These are phyloP conservation scores for Laupala kohalensis DNA, from an alignment of 1,140 invertebrate species.

Conservation along the genomic window DNA sequence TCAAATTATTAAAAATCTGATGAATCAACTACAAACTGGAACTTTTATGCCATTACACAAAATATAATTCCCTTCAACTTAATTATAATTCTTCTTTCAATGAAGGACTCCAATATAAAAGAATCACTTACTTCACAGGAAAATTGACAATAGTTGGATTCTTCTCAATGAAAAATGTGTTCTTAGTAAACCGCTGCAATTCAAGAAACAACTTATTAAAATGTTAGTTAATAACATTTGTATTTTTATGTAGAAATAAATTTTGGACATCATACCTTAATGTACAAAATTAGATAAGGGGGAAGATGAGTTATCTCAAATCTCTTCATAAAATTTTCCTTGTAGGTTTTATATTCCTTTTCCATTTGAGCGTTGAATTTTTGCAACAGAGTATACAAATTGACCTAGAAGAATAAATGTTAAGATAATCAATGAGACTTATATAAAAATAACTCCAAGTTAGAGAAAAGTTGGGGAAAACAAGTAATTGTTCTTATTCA, in stretches of 20 bases:
- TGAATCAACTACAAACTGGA: no score
- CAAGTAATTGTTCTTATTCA: no score
- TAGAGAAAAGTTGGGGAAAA: background rate
- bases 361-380: conserved; percentile 94
- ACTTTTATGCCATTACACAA: no score
- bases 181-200: conserved; percentile 86
- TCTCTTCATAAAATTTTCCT: conserved; percentile 93
- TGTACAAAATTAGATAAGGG: conserved; percentile 94
- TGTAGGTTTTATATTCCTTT: conserved; percentile 99
- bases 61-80: no score
- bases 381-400: conserved; percentile 78
- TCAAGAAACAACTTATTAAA: conserved; percentile 15
- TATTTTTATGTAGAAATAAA: background rate
- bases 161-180: conserved; percentile 97
- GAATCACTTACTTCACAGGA: conserved; percentile 87
- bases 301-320: conserved; percentile 92
- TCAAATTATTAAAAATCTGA: no score
- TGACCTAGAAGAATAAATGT: no score
- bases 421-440: conserved; percentile 21
- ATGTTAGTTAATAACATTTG: background rate
- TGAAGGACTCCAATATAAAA: no score
- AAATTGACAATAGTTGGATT: conserved; percentile 99
- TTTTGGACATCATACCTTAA: conserved; percentile 70
- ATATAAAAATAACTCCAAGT: background rate
- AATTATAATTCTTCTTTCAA: no score